Conservation (phyloP, 2,113 vertebrate species). For the Hemibagrus wyckioides region DNA sequence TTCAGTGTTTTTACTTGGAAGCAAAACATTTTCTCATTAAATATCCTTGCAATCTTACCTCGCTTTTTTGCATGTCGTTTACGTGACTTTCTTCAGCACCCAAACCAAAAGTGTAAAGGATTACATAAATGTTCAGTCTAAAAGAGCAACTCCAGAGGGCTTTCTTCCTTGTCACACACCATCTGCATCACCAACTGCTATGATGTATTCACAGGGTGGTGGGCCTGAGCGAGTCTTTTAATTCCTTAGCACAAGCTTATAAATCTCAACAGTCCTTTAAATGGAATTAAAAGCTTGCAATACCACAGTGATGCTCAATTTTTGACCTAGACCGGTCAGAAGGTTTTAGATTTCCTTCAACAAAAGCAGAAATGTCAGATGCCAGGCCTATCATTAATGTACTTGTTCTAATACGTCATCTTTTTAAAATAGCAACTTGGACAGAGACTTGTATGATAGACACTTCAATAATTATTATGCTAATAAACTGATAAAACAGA, state of each 20-base stretch:
- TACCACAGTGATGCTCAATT: neutral
- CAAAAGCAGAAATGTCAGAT: neutral
- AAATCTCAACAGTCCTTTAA: neutral
- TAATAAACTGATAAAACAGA: neutral
- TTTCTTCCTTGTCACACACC: neutral
- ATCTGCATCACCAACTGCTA: neutral
- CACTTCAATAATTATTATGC: neutral
- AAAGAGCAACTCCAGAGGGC: neutral
- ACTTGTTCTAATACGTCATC: neutral
- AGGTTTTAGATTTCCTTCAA: neutral
- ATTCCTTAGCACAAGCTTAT: neutral
- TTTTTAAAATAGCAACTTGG: neutral
- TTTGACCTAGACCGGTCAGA: neutral
- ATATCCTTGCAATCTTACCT: neutral
- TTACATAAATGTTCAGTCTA: neutral
- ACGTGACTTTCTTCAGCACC: neutral
- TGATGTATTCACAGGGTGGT: neutral
- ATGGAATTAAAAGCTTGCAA: neutral
- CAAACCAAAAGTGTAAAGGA: neutral
- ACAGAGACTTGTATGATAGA: neutral
- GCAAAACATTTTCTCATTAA: conserved; percentile 5
- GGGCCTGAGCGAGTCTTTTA: neutral
- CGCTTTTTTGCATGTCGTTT: neutral
- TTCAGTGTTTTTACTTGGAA: neutral
- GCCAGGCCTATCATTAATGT: neutral